Evolutionary conservation across 1,140 invertebrate genomes (phyloP).

Genomic region (Anastrepha obliqua): DNA sequence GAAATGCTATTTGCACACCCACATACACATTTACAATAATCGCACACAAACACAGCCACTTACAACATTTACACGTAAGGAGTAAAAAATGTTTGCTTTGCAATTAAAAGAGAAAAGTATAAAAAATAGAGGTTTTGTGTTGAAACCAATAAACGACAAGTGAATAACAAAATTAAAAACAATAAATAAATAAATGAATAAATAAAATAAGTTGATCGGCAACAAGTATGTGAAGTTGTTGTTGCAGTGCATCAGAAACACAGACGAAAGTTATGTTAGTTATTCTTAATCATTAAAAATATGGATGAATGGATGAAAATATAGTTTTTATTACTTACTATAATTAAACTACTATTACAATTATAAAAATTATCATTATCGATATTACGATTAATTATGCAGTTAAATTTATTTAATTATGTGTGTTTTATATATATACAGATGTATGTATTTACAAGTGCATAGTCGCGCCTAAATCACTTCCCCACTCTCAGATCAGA

Average conservation of each 20-base stretch:
- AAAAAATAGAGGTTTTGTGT: no score
- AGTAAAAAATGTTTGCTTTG: slow-evolving; percentile 6
- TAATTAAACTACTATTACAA: slow-evolving; percentile 39
- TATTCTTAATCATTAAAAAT: slow-evolving; percentile 1
- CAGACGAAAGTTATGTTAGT: slow-evolving; percentile 28
- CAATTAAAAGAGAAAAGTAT: neutral
- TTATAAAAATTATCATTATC: slow-evolving; percentile 25
- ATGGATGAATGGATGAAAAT: slow-evolving; percentile 38
- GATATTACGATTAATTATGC: slow-evolving; percentile 49
- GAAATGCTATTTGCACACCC: neutral
- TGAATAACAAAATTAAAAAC: neutral
- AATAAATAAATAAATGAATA: neutral
- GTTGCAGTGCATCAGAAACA: slow-evolving; percentile 24
- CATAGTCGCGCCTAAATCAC: neutral
- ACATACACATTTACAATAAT: neutral
- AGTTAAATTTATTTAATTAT: slow-evolving; percentile 29
- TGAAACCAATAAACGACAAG: neutral
- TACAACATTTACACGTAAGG: neutral
- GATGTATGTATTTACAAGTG: neutral
- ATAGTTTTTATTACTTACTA: slow-evolving; percentile 49
- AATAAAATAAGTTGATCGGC: neutral
- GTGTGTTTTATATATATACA: neutral
- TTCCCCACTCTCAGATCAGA: neutral
- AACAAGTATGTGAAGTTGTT: slow-evolving; percentile 19
- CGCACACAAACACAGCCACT: neutral